Conservation (phyloP, 2,113 vertebrate species). For the Mandrillus leucophaeus region DNA sequence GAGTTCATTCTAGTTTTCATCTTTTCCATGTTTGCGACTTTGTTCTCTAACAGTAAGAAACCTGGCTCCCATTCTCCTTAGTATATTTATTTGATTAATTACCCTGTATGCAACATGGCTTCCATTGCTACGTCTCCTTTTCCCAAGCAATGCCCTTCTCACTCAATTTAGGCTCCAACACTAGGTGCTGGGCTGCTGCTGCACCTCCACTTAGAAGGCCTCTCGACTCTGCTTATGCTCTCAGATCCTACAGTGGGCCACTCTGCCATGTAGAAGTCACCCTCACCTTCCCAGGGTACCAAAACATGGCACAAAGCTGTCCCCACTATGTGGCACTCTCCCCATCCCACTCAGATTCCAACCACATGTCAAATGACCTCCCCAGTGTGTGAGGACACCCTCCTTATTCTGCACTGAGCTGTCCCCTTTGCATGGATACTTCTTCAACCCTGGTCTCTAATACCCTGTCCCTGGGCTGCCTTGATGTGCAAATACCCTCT, state of each 20-base stretch:
- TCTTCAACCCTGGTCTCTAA: neutral
- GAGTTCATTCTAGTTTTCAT: neutral
- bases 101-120: neutral
- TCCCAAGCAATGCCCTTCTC: neutral
- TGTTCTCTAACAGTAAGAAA: neutral
- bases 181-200: neutral
- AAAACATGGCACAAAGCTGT: neutral
- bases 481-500: neutral
- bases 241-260: neutral
- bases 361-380: neutral
- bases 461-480: neutral
- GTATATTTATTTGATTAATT: neutral
- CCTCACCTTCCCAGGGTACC: neutral
- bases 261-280: neutral
- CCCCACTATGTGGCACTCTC: neutral
- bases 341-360: neutral
- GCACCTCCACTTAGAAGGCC: neutral
- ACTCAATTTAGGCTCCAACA: neutral
- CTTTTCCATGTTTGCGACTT: neutral
- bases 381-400: neutral
- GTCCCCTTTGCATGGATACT: neutral
- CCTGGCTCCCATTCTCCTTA: neutral
- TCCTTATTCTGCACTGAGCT: neutral
- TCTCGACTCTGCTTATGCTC: neutral
- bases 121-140: neutral